Evolutionary conservation across 2,113 vertebrate genomes (phyloP), one percentile per base, ranked within the genome.

Genomic region (Scopus umbretta): DNA sequence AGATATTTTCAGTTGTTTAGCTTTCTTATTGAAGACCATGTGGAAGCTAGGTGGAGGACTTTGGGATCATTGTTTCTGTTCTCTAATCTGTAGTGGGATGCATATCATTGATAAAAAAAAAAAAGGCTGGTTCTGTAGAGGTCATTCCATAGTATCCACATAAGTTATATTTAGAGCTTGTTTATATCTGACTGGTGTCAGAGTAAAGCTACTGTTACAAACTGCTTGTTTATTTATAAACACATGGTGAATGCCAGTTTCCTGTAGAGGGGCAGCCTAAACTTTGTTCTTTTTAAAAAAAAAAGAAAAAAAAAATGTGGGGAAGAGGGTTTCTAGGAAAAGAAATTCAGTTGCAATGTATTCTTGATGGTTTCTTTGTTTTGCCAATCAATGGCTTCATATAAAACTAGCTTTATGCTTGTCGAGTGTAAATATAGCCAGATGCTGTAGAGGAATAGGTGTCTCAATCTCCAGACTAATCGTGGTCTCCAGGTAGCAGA

Each of bases 131-230:
- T 71, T 93, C 67, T 91, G 74, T 90, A 80, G 86, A 86, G 87
- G 92, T 96, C 97, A 92, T 92, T 97, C 92, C 75, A n/a, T 96
- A 96, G 91, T 91, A 93, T 81, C 82, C 59, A 27, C 5, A 1
- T 26, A 75, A 82, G 80, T 96, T 97, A 87, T 96, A 96, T 95
- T 94, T 97, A 97, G 95, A 85, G 26, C 52, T 71, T 86, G 63
- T 87, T 93, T 93, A 26, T 80, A 52, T 86, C 27, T 90, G 38
- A n/a, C 27, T 90, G 38, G 38, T 92, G 61, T 92, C 74, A 90
- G 86, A 92, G 53, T 90, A 86, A 96, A 93, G 90, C 63, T 75
- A 17, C 76, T 86, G 45, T 86, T 96, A 94, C 56, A 90, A 87
- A 86, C 93, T 49, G 25, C 67, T 82, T 72, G 20, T 49, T 93